A percentile compares a stretch with the other conserved stretches of the same genome.
Conservation (phyloP, 2,797 vertebrate genomes). For the Mormyrus hasselquistii region DNA sequence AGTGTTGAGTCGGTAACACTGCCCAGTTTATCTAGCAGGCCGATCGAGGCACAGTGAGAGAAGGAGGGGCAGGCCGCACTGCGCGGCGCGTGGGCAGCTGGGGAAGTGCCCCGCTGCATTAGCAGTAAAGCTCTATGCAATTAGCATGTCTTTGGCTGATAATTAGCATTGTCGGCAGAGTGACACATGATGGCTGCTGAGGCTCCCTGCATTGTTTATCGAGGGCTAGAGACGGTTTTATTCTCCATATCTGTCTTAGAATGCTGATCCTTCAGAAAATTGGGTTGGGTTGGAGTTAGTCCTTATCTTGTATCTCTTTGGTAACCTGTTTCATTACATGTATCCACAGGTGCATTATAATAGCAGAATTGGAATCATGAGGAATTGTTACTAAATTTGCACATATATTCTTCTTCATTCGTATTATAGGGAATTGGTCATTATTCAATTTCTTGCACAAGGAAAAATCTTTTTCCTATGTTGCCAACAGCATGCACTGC, state of each 20-base stretch:
- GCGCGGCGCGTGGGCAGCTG: slow-evolving; percentile 61
- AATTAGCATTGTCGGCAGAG: slow-evolving; percentile 79
- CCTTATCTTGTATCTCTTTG: neutral
- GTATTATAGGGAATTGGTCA: neutral
- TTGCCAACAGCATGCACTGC: neutral
- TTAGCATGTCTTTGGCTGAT: slow-evolving; percentile 82
- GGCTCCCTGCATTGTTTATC: slow-evolving; percentile 68
- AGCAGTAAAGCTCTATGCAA: slow-evolving; percentile 81
- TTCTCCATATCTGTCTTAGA: slow-evolving; percentile 37
- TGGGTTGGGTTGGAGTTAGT: neutral
- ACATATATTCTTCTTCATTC: neutral
- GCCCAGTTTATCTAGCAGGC: slow-evolving; percentile 1
- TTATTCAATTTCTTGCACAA: neutral
- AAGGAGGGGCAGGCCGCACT: slow-evolving; percentile 57
- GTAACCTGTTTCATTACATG: neutral
- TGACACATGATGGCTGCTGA: slow-evolving; percentile 58
- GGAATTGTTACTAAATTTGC: neutral
- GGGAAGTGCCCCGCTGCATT: slow-evolving; percentile 73
- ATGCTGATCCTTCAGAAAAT: slow-evolving; percentile 15
- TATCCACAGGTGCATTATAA: neutral
- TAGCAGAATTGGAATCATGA: neutral
- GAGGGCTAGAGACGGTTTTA: slow-evolving; percentile 58
- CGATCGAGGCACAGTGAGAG: slow-evolving; percentile 60
- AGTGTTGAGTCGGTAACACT: neutral
- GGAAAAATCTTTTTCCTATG: neutral